Conservation (phyloP, 2,888 invertebrate genomes). For the Maniola hyperantus region DNA sequence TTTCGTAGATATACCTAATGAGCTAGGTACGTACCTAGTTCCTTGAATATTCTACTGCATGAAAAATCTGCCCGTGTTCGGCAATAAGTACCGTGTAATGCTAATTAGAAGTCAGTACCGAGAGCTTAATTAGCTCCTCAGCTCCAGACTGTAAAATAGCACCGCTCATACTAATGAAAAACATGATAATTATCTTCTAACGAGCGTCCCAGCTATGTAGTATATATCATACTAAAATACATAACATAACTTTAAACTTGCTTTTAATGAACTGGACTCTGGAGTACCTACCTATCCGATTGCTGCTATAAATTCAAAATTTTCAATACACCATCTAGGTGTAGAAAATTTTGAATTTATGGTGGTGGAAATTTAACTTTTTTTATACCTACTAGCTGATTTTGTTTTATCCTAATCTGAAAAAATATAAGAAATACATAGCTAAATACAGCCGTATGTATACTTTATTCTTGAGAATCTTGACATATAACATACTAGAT, state of each 20-base stretch:
- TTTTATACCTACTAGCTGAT: too few species aligned
- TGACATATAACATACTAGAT: too few species aligned
- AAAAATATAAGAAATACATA: too few species aligned
- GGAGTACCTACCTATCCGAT: not conserved
- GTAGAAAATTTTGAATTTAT: too few species aligned
- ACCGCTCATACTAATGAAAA: conserved; percentile 33
- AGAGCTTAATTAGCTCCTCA: conserved; percentile 32
- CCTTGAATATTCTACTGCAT: conserved; percentile 2
- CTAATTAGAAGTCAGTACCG: conserved; percentile 31
- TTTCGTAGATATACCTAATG: too few species aligned
- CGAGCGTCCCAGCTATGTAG: conserved; percentile 24
- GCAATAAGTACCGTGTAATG: conserved; percentile 25
- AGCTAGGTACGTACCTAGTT: not conserved
- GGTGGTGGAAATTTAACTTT: too few species aligned
- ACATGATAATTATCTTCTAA: conserved; percentile 32
- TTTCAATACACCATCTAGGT: too few species aligned
- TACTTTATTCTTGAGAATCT: too few species aligned
- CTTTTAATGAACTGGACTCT: not conserved
- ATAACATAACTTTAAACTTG: not conserved
- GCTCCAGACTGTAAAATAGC: conserved; percentile 32
- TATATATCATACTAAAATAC: conserved; percentile 11
- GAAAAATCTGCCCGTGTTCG: conserved; percentile 12
- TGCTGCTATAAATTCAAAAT: too few species aligned
- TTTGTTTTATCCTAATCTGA: too few species aligned
- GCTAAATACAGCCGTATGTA: too few species aligned